Evolutionary conservation across 2,113 vertebrate species (phyloP).

Genomic region (Ictalurus punctatus): DNA sequence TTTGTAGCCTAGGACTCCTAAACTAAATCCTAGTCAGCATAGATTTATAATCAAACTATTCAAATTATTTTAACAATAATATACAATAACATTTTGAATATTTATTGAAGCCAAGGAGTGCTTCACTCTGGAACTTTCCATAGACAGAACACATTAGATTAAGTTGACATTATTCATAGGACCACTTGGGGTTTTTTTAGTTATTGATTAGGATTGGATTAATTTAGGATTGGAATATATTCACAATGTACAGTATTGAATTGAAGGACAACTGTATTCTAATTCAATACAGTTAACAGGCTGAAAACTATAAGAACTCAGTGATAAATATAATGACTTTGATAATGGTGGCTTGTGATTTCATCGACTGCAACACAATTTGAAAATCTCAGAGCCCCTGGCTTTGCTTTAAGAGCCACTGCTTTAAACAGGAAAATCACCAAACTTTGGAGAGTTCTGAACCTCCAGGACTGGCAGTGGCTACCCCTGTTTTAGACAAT

Average conservation of each 20-base stretch:
- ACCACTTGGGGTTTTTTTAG: background rate
- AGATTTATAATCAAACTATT: background rate
- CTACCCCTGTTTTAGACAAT: slow-evolving; percentile 20
- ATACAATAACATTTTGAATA: background rate
- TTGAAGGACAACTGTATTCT: background rate
- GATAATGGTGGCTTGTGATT: background rate
- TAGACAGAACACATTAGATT: background rate
- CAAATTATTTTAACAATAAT: background rate
- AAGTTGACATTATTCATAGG: background rate
- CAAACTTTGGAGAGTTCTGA: background rate
- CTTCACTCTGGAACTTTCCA: background rate
- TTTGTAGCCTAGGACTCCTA: background rate
- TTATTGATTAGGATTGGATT: background rate
- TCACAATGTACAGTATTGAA: too few species aligned
- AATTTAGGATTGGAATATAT: background rate
- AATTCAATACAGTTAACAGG: background rate
- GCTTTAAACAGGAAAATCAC: background rate
- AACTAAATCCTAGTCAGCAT: background rate
- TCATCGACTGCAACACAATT: background rate
- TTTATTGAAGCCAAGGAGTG: background rate
- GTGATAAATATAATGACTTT: background rate
- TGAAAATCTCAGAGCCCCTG: background rate
- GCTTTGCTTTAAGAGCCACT: background rate
- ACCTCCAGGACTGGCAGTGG: background rate
- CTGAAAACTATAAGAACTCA: background rate